phyloP scores from a whole-genome alignment of 2,888 invertebrate genomes.

The Caenorhabditis drosophilae region DNA sequence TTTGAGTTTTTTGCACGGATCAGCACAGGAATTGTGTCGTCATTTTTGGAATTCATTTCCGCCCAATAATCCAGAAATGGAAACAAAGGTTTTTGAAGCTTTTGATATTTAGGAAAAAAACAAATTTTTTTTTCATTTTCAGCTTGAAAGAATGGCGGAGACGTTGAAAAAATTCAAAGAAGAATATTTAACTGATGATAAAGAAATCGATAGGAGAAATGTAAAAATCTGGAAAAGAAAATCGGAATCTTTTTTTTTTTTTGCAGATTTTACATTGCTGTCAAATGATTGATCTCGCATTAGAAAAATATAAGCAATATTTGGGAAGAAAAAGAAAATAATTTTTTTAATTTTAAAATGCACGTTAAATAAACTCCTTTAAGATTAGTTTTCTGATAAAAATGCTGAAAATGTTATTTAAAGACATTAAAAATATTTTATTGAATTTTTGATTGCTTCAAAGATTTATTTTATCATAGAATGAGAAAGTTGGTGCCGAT shows the following conservation, averaged over 20 bases:
- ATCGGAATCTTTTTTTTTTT: neutral
- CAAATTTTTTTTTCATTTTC: constrained; percentile 4
- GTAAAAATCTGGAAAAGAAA: constrained; percentile 19
- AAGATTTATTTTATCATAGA: no score
- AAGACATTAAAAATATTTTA: no score
- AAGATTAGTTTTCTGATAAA: no score
- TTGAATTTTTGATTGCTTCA: no score
- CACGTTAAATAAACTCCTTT: no score
- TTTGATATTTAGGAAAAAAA: neutral
- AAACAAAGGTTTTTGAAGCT: constrained; percentile 76
- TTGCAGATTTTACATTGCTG: constrained; percentile 41
- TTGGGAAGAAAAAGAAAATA: constrained; percentile 20
- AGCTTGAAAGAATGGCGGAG: constrained; percentile 55
- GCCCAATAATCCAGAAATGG: constrained; percentile 77
- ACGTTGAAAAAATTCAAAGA: constrained; percentile 53
- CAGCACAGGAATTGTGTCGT: constrained; percentile 81
- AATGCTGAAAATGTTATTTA: no score
- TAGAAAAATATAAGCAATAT: constrained; percentile 20
- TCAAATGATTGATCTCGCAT: constrained; percentile 46
- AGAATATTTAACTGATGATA: constrained; percentile 32
- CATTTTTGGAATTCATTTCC: constrained; percentile 95
- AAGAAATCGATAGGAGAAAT: constrained; percentile 38
- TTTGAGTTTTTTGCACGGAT: constrained; percentile 42
- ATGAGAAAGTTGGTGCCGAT: no score
- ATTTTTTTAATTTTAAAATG: constrained; percentile 2